phyloP scores from a whole-genome alignment of 37 sponge, comb jelly and placozoan genomes.

The Ianthella basta region DNA sequence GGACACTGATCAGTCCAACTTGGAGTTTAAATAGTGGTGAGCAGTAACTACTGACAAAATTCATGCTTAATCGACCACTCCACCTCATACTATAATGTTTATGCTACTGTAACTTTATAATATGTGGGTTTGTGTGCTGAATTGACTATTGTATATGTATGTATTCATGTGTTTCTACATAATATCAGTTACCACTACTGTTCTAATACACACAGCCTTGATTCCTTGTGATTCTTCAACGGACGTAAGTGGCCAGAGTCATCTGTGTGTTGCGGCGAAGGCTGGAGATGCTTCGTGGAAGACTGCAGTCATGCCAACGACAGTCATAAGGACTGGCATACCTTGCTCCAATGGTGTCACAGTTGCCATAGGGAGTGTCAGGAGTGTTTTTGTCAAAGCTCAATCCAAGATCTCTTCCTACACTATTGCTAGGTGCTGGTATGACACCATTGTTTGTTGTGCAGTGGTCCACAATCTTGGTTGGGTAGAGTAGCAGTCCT shows the following conservation, averaged over 20 bases:
- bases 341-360: not conserved
- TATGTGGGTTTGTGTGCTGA: too few relatives aligned
- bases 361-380: not conserved
- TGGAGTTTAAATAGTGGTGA: not conserved
- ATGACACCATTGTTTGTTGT: not conserved
- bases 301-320: slow-evolving; percentile 40
- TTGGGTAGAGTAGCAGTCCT: not conserved
- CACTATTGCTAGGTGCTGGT: slow-evolving; percentile 28
- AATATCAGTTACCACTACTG: too few relatives aligned
- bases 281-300: slow-evolving; percentile 20
- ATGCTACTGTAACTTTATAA: too few relatives aligned
- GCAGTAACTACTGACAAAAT: too few relatives aligned
- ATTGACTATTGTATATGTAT: too few relatives aligned
- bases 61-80: too few relatives aligned
- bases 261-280: not conserved
- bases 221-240: not conserved
- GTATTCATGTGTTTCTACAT: too few relatives aligned
- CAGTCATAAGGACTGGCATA: slow-evolving; percentile 13
- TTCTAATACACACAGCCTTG: too few relatives aligned
- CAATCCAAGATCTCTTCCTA: slow-evolving; percentile 10
- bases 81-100: too few relatives aligned
- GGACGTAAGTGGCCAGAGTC: slow-evolving; percentile 35
- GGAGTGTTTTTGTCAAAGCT: slow-evolving; percentile 35
- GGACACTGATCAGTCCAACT: slow-evolving; percentile 6
- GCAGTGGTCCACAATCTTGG: slow-evolving; percentile 29